phyloP scores from a whole-genome alignment of 1,140 invertebrate species.

The Halesus radiatus region DNA sequence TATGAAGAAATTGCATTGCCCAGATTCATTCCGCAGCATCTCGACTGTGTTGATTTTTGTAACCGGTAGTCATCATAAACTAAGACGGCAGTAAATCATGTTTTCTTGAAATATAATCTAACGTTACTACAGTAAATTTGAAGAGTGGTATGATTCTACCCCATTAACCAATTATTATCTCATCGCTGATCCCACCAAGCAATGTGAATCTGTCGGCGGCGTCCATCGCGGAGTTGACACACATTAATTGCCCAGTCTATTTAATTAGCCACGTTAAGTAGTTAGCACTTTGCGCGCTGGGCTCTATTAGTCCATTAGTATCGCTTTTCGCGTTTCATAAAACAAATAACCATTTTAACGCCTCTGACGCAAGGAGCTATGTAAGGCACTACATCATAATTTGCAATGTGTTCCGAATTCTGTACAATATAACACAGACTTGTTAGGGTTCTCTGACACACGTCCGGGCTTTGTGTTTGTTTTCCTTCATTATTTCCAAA shows the following conservation, averaged over 20 bases:
- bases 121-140: not conserved
- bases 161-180: not conserved
- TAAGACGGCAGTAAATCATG: too few relatives aligned
- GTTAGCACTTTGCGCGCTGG: conserved; percentile 34
- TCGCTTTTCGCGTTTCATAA: conserved; percentile 36
- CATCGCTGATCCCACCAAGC: not conserved
- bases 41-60: too few relatives aligned
- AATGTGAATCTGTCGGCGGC: not conserved
- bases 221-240: conserved; percentile 33
- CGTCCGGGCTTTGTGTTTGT: too few relatives aligned
- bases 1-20: too few relatives aligned
- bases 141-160: not conserved
- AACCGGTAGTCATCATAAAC: too few relatives aligned
- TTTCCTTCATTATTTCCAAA: too few relatives aligned
- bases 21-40: too few relatives aligned
- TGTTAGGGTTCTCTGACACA: too few relatives aligned
- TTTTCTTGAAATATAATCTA: not conserved
- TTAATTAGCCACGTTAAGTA: conserved; percentile 41
- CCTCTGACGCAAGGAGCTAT: conserved; percentile 32
- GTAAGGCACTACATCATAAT: too few relatives aligned
- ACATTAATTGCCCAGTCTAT: conserved; percentile 38
- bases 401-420: too few relatives aligned
- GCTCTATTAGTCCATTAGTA: conserved; percentile 17
- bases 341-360: conserved; percentile 33
- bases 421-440: too few relatives aligned